These are phyloP conservation scores for Brenthis daphne DNA, from an alignment of 2,888 invertebrate genomes.

Conservation along the genomic window DNA sequence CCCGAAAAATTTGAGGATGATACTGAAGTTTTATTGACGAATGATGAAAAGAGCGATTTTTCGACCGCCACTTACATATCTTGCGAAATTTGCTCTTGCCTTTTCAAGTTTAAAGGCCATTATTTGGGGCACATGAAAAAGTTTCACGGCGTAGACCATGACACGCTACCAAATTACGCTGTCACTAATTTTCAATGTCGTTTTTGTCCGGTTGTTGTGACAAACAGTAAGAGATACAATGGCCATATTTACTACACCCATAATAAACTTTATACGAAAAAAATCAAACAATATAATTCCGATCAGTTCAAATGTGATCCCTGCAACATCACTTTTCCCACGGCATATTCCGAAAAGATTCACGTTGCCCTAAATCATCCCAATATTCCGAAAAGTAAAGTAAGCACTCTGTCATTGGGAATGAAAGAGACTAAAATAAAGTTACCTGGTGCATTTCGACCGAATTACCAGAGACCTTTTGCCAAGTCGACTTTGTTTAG, in stretches of 20 bases:
- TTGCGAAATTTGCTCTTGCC: slow-evolving; percentile 30
- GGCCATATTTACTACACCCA: slow-evolving; percentile 22
- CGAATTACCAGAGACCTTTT: slow-evolving; percentile 12
- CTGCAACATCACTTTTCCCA: slow-evolving; percentile 31
- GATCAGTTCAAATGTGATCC: slow-evolving; percentile 28
- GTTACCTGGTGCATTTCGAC: background rate
- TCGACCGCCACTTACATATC: background rate
- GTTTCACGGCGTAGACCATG: background rate
- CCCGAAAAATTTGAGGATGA: slow-evolving; percentile 23
- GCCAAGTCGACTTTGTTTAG: slow-evolving; percentile 39
- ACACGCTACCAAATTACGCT: background rate
- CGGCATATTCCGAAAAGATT: slow-evolving; percentile 25
- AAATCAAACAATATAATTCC: background rate
- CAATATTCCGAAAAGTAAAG: background rate
- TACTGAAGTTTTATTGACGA: background rate
- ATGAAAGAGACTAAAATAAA: background rate
- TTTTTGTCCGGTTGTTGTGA: background rate
- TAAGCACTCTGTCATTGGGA: too few species aligned
- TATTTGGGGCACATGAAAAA: background rate
- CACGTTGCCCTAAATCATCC: slow-evolving; percentile 34
- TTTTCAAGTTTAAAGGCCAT: slow-evolving; percentile 12
- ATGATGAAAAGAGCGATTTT: slow-evolving; percentile 1
- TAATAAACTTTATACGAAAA: slow-evolving; percentile 6
- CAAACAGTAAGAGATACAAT: slow-evolving; percentile 19
- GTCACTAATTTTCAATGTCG: slow-evolving; percentile 13